phyloP scores from a whole-genome alignment of 1,140 invertebrate genomes.

The Maconellicoccus hirsutus region DNA sequence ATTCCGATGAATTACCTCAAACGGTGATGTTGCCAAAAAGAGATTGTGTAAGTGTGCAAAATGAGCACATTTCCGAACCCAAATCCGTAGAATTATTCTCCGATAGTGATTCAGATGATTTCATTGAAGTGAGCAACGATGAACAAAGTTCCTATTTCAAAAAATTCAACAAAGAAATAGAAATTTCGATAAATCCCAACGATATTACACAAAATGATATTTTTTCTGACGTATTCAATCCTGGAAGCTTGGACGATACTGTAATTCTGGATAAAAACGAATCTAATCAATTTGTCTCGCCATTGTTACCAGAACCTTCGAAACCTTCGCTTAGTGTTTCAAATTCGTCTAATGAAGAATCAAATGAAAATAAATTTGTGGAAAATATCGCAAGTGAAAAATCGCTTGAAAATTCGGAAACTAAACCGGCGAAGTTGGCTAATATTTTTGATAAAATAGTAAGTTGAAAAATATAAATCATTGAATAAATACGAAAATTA shows the following conservation, averaged over 20 bases:
- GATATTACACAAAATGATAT: constrained; percentile 33
- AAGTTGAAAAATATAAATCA: no score
- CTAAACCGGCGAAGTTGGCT: not conserved
- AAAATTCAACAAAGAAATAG: constrained; percentile 16
- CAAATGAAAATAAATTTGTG: not conserved
- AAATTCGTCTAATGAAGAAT: not conserved
- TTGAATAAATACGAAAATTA: no score
- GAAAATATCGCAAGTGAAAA: not conserved
- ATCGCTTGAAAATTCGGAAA: not conserved
- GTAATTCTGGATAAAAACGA: not conserved
- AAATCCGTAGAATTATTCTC: not conserved
- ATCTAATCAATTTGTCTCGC: no score
- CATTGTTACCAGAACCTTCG: no score
- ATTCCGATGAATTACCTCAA: not conserved
- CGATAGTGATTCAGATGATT: constrained; percentile 1
- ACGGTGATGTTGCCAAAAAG: not conserved
- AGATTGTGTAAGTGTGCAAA: not conserved
- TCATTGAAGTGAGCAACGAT: not conserved
- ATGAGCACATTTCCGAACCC: not conserved
- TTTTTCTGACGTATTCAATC: constrained; percentile 35
- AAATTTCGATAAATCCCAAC: constrained; percentile 28
- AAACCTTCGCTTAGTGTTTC: not conserved
- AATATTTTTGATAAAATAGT: not conserved
- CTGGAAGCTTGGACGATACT: not conserved
- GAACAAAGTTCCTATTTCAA: not conserved